Evolutionary conservation across 2,888 invertebrate genomes (phyloP).

Genomic region (Branchellion lobata): DNA sequence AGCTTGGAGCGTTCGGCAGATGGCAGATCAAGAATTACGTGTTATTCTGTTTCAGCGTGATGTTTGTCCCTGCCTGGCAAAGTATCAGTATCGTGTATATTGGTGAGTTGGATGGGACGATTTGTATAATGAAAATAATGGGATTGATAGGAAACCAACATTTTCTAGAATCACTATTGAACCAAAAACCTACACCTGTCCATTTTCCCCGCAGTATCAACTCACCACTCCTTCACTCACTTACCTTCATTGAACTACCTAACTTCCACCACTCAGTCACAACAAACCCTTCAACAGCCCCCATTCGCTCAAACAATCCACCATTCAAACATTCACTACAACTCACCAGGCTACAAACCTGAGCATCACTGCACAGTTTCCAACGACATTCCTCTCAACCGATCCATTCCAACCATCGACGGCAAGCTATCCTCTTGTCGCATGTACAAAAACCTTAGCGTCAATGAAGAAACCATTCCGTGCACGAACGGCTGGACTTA

Average conservation of each 20-base stretch:
- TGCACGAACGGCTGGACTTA: slow-evolving; percentile 51
- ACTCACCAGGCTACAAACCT: slow-evolving; percentile 44
- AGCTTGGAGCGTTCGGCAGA: slow-evolving; percentile 50
- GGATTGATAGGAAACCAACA: no score
- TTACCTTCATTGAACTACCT: no score
- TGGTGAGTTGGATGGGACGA: no score
- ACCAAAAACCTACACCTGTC: no score
- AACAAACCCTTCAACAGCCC: no score
- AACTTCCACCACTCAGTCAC: no score
- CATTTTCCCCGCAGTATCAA: not conserved
- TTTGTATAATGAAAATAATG: no score
- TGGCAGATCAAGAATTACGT: slow-evolving; percentile 52
- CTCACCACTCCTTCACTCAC: no score
- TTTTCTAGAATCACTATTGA: no score
- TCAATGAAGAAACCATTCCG: slow-evolving; percentile 32
- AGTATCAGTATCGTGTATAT: slow-evolving; percentile 52
- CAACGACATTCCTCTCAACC: slow-evolving; percentile 24
- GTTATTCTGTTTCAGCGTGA: slow-evolving; percentile 49
- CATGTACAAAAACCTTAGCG: slow-evolving; percentile 46
- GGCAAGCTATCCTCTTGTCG: slow-evolving; percentile 34
- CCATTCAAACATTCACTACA: no score
- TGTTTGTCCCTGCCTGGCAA: slow-evolving; percentile 52
- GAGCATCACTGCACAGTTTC: slow-evolving; percentile 46
- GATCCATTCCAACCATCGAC: slow-evolving; percentile 44
- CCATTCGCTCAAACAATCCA: no score